Evolutionary conservation across 2,797 vertebrate species (phyloP).

Genomic region (Heteromormyrus szaboi): DNA sequence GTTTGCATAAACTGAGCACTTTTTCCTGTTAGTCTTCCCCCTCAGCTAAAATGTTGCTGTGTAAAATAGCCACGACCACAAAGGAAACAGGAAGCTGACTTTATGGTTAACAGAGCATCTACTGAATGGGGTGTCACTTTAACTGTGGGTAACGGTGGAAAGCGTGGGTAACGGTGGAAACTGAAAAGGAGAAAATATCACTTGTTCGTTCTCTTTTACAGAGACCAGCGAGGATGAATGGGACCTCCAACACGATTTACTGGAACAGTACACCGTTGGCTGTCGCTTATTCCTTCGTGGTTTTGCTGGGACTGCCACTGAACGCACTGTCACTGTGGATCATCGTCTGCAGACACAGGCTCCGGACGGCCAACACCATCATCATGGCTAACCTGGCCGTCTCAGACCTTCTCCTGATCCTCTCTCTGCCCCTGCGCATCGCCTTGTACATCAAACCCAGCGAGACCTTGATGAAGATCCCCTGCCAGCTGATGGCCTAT

Average conservation of each 20-base stretch:
- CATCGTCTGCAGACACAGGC: conserved; percentile 22
- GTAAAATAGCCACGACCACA: too few relatives aligned
- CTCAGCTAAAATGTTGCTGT: too few relatives aligned
- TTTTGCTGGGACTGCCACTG: conserved; percentile 33
- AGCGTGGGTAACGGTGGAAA: not conserved
- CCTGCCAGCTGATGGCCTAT: conserved; percentile 25
- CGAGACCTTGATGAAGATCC: conserved; percentile 19
- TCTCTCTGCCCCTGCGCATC: conserved; percentile 38
- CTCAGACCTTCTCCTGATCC: conserved; percentile 35
- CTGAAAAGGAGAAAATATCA: not conserved
- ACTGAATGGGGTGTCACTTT: not conserved
- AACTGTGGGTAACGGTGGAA: not conserved
- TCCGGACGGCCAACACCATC: conserved; percentile 24
- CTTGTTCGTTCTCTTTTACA: not conserved
- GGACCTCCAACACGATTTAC: not conserved
- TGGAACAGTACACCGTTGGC: not conserved
- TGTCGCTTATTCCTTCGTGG: conserved; percentile 28
- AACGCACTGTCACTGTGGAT: conserved; percentile 31
- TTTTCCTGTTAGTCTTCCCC: too few relatives aligned
- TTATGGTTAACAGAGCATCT: not conserved
- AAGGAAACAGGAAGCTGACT: too few relatives aligned
- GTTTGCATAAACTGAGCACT: too few relatives aligned
- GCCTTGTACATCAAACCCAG: conserved; percentile 19
- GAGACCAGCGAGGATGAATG: not conserved
- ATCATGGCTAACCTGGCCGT: conserved; percentile 37